Conservation (phyloP, 1,140 invertebrate genomes). For the Ctenoplectra terminalis region DNA sequence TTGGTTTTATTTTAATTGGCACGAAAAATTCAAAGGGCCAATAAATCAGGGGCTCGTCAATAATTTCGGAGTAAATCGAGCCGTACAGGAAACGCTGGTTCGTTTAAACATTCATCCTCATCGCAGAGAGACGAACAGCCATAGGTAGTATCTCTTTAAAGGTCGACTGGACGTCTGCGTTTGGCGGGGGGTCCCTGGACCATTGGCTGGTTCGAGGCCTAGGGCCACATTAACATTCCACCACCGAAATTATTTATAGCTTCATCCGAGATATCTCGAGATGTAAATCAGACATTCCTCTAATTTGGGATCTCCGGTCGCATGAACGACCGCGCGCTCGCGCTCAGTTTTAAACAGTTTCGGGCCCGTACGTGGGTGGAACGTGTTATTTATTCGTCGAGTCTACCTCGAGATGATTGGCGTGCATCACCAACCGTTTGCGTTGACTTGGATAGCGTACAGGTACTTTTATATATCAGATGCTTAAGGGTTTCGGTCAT, state of each 20-base stretch:
- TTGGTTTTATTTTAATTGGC: background rate
- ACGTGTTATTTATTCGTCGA: constrained; percentile 50
- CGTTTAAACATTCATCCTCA: constrained; percentile 9
- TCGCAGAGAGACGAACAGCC: constrained; percentile 11
- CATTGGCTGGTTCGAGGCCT: constrained; percentile 69
- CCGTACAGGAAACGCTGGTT: background rate
- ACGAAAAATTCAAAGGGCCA: too few species aligned
- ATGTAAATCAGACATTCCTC: constrained; percentile 79
- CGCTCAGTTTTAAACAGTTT: constrained; percentile 50
- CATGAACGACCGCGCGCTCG: background rate
- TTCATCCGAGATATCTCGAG: constrained; percentile 78
- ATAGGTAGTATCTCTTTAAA: constrained; percentile 63
- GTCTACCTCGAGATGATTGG: constrained; percentile 22
- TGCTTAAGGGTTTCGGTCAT: background rate
- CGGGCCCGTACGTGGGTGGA: constrained; percentile 49
- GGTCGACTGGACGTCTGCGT: constrained; percentile 60
- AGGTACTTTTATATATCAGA: constrained; percentile 23
- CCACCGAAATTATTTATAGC: constrained; percentile 80
- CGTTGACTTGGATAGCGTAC: background rate
- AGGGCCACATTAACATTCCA: constrained; percentile 79
- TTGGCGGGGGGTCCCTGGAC: constrained; percentile 68
- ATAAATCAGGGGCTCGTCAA: constrained; percentile 11
- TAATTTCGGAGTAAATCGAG: background rate
- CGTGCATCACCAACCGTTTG: constrained; percentile 30
- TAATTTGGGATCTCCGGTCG: constrained; percentile 72